Evolutionary conservation across 2,888 invertebrate genomes (phyloP).

Genomic region (Sussaba pulchella): DNA sequence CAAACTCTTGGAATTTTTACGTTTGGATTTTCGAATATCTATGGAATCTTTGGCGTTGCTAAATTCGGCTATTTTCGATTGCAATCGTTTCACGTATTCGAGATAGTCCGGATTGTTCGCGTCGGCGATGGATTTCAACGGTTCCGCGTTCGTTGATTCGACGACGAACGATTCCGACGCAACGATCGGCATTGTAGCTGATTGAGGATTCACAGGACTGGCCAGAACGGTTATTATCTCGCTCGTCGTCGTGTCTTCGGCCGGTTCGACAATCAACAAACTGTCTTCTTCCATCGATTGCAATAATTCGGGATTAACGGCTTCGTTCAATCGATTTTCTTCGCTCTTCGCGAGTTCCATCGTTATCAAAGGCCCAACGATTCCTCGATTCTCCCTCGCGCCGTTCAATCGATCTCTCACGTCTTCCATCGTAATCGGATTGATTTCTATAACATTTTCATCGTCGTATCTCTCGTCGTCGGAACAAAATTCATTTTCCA

Average conservation of each 20-base stretch:
- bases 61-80: constrained; percentile 89
- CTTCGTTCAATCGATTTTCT: constrained; percentile 84
- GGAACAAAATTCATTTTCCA: constrained; percentile 78
- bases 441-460: constrained; percentile 80
- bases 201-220: constrained; percentile 84
- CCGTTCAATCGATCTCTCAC: constrained; percentile 77
- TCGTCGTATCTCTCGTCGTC: constrained; percentile 76
- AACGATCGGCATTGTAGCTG: constrained; percentile 50
- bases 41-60: constrained; percentile 89
- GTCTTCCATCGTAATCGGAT: constrained; percentile 81
- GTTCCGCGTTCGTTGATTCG: constrained; percentile 50
- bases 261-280: constrained; percentile 85
- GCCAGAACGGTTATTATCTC: constrained; percentile 86
- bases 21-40: constrained; percentile 87
- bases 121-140: constrained; percentile 72
- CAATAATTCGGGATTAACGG: constrained; percentile 77
- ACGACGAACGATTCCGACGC: constrained; percentile 42
- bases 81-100: constrained; percentile 88
- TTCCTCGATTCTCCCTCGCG: too few relatives aligned
- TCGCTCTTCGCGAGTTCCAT: constrained; percentile 69
- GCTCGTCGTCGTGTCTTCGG: constrained; percentile 86
- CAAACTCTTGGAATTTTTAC: constrained; percentile 84
- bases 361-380: not conserved
- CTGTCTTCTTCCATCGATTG: constrained; percentile 87
- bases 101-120: constrained; percentile 84